Conservation (phyloP, 1,140 invertebrate genomes). For the Magallana ariakensis region DNA sequence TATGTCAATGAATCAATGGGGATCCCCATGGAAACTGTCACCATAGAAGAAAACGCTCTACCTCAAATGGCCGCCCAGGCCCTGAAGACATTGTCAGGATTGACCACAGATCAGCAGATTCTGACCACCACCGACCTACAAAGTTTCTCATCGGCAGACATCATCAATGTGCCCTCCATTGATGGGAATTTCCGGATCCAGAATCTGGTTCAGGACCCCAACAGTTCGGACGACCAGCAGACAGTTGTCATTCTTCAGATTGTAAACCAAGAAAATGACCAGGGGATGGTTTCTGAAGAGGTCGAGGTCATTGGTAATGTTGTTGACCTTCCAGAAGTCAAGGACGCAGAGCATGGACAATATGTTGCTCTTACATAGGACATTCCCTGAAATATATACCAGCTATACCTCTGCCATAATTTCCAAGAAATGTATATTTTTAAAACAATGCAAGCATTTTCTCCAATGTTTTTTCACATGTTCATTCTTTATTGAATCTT, state of each 20-base stretch:
- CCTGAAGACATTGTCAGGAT: slow-evolving; percentile 66
- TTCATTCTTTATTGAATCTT: too few relatives aligned
- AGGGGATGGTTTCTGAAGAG: slow-evolving; percentile 47
- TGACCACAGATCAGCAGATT: slow-evolving; percentile 47
- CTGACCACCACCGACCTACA: slow-evolving; percentile 41
- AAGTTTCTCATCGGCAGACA: slow-evolving; percentile 49
- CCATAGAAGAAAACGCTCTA: slow-evolving; percentile 50
- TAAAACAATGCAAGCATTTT: too few relatives aligned
- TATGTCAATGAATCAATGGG: slow-evolving; percentile 40
- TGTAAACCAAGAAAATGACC: slow-evolving; percentile 57
- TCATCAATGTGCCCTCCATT: slow-evolving; percentile 46
- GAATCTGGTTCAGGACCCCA: slow-evolving; percentile 10
- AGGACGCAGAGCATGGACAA: background rate
- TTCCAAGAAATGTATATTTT: too few relatives aligned
- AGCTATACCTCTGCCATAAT: too few relatives aligned
- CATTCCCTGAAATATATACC: too few relatives aligned
- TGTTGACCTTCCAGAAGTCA: slow-evolving; percentile 16
- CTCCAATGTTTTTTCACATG: too few relatives aligned
- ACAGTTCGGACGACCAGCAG: slow-evolving; percentile 62
- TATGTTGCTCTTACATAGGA: background rate
- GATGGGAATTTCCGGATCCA: slow-evolving; percentile 40
- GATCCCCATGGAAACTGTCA: background rate
- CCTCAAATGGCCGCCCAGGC: slow-evolving; percentile 71
- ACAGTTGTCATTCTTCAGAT: slow-evolving; percentile 76
- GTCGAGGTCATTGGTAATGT: slow-evolving; percentile 41